Percentiles rank a stretch among this genome's conserved stretches.
Evolutionary conservation across 2,113 vertebrate genomes (phyloP).

Genomic region (Piprites chloris): DNA sequence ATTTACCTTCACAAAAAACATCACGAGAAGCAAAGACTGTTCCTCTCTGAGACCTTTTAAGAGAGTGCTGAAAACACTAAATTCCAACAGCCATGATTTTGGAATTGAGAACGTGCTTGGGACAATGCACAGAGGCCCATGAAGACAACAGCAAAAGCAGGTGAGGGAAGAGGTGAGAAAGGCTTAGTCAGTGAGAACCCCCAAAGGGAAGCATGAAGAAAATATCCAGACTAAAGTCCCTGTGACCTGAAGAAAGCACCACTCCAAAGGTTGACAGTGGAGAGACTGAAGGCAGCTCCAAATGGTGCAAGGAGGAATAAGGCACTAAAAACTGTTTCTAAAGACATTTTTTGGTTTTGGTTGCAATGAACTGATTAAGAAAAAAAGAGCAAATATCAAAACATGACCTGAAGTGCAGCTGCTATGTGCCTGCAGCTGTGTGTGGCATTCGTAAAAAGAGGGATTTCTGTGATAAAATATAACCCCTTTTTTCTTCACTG

Average conservation of each 20-base stretch:
- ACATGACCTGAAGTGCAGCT: background rate
- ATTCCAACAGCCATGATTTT: background rate
- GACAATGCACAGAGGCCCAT: background rate
- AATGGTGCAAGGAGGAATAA: background rate
- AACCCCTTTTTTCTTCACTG: background rate
- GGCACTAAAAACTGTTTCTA: background rate
- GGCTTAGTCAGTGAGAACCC: background rate
- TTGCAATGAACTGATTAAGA: background rate
- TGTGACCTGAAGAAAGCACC: background rate
- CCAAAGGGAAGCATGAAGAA: background rate
- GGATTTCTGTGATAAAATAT: background rate
- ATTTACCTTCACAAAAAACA: background rate
- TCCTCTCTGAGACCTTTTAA: background rate
- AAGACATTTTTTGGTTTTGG: background rate
- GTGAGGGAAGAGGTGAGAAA: background rate
- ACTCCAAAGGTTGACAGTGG: background rate
- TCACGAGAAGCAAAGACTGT: background rate
- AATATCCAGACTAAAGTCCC: background rate
- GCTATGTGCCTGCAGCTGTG: background rate
- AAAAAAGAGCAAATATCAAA: background rate
- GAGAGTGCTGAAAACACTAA: background rate
- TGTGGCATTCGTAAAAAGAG: background rate
- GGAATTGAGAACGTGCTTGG: background rate
- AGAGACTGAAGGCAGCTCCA: background rate
- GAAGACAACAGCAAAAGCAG: background rate